Evolutionary conservation across 1,140 invertebrate species (phyloP).

Genomic region (Eufriesea mexicana): DNA sequence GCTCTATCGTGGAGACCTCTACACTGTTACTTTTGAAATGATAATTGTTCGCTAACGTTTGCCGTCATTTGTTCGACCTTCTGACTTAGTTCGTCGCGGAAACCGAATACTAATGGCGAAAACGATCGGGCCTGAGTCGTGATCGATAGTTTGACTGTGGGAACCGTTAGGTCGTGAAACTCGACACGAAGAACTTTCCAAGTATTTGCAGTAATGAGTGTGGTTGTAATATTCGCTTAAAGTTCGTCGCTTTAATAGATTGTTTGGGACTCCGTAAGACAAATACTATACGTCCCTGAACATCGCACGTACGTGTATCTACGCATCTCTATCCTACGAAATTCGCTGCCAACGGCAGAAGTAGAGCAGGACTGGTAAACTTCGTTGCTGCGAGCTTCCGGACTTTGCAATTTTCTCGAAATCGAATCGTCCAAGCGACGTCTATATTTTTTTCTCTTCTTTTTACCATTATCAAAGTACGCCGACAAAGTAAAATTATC

Average conservation of each 20-base stretch:
- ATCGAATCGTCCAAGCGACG: not conserved
- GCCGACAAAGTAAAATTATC: not conserved
- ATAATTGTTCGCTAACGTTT: not conserved
- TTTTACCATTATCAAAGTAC: not conserved
- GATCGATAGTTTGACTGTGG: not conserved
- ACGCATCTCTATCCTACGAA: fast-evolving
- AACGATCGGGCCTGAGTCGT: not conserved
- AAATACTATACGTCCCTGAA: not conserved
- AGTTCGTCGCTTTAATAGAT: not conserved
- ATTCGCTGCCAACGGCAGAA: not conserved
- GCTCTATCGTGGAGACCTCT: no score
- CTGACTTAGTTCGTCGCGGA: not conserved
- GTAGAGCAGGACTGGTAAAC: not conserved
- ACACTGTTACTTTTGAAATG: not conserved
- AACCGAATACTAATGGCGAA: not conserved
- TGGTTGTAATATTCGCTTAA: not conserved
- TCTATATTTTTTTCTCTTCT: not conserved
- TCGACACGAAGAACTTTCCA: not conserved
- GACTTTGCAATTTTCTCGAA: not conserved
- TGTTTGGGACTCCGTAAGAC: not conserved
- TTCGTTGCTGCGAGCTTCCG: not conserved
- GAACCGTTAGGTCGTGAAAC: not conserved
- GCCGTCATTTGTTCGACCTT: not conserved
- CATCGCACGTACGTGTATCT: no score
- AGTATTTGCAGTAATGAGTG: not conserved